Base-by-base conservation (phyloP, 2,113 vertebrate genomes). In the Andinoacara biseriatus region DNA sequence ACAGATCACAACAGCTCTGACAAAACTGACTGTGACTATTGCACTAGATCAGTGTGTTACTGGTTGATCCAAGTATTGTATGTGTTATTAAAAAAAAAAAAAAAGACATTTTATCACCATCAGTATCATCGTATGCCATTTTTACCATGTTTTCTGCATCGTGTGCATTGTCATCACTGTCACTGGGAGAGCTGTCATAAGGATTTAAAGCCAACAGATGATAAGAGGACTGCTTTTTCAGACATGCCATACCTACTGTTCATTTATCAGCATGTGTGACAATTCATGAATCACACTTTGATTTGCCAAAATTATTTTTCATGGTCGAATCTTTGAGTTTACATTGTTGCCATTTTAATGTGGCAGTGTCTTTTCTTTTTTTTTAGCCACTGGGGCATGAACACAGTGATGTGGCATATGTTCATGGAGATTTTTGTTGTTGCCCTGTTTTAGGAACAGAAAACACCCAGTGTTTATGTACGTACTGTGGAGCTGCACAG, bases 1-100 rank as follows among this genome's bases (percentile, higher is more conserved):
- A 94, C 92, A 94, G 93, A 94, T 94, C 92, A 92, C 93, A 93
- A 94, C 91, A 89, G 69, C 72, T 91, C 90, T 80, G 67, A 90
- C 89, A 83, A 79, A 82, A 83, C 69, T 87, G 82, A 89, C 76
- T 88, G 72, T 90, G 90, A 93, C 89, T 81, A 79, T 93, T 89
- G 86, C 89, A 94, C 90, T 93, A 86, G 76, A 92, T 87, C 78
- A 62, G 74, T 86, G 78, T 86, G 78, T 91, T 84, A 84, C 92
- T 93, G 92, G 93, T 94, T 92, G 89, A 94, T 90, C 88, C 92
- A 92, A 88, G 60, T 90, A 87, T 85, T 91, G 38, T 85, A 87
- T 89, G 74, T 90, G 86, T 86, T 90, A 83, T 82, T 79, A 52
- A 29, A 31, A 26, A 40, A 54, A 49, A 35, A 58, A 43, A 76